Evolutionary conservation across 2,888 invertebrate genomes (phyloP), one percentile per base, ranked within the genome.

Genomic region (Euplexia lucipara): DNA sequence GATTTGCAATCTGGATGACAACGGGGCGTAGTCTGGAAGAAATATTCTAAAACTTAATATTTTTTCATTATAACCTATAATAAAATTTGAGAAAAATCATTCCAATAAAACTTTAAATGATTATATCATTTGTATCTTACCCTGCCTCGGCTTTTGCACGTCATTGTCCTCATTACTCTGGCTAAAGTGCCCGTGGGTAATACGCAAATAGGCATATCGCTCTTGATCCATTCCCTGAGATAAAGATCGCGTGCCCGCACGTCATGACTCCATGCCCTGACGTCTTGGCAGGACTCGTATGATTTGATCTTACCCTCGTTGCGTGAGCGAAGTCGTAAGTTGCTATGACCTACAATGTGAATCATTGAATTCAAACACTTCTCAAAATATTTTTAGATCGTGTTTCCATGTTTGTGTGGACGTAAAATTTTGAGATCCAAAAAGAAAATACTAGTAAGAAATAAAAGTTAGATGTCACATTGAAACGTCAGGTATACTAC

Each of bases 251-350:
- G 88, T 9, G 49, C 75, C 44, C 75, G 69, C 20, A 68, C 60
- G 81, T 95, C 94, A 83, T 95, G 94, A 83, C 95, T 96, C 96
- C 96, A 96, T 74, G 96, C 96, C 78, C 96, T 90, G 39, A 95
- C 72, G 83, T 96, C 96, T 32, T 83, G 81, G 75, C 96, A 96
- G 58, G 96, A 96, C 39, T 94, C 93, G 71, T 93, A 93, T 1
- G 93, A 89, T 84, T 96, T 96, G 62, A 96, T 88, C 73, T 95
- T 94, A 54, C 96, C 95, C 81, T 96, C 96, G 88, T 94, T 94
- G 51, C 95, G 92, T 72, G 92, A 85, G 49, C 86, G 81, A 45
- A 95, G 88, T 64, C 79, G 79, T 59, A 88, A 69, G 48, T 79
- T 84, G 26, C 72, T 81, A 42, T 74, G 66, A 39, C 60, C 61